Evolutionary conservation across 2,113 vertebrate species (phyloP), one percentile per base, ranked within the genome.

Genomic region (Bostrychus sinensis): DNA sequence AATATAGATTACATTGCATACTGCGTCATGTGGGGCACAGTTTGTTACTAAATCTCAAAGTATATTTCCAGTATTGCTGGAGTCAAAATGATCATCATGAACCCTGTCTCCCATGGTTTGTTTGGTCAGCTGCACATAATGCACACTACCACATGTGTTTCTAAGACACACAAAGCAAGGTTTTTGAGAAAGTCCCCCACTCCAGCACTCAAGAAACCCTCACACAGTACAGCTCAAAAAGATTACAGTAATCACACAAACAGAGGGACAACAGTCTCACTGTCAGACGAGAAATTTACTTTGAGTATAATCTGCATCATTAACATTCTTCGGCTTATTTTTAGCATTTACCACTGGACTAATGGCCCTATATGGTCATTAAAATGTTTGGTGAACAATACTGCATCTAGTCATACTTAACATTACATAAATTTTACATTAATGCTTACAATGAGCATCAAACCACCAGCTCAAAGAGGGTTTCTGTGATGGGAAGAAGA

Each of bases 401-500:
- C 37, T 39, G 11, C 1, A 3, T 34, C 32, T n/a, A 34, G 6
- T 34, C 7, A 34, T 34, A 7, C 7, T 34, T 34, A 34, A 4
- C 3, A 8, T 10, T 8, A 10, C 28, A 36, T 55, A 4, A 62
- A 62, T 51, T 9, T 8, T 17, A 56, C 2, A 22, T 11, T 41
- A 60, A 70, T 38, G 46, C 32, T 39, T 62, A 99, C 97, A 95
- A 92, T 93, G 91, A 32, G 94, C 71, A 82, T 97, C 94, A 55
- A 94, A 91, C 96, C 96, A 99, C 97, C 97, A 99, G 72, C 77
- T 93, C 51, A 97, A 62, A 50, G 96, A 97, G 1, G 97, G 96
- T 64, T 91, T 95, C 86, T 97, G 92, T 0, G 96, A 97, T 0
- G 97, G 97, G 81, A 98, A 98, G 93, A 99, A 96, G 91, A 98